These are phyloP conservation scores for Protobothrops mucrosquamatus DNA, from an alignment of 2,113 vertebrate species.

Conservation along the genomic window DNA sequence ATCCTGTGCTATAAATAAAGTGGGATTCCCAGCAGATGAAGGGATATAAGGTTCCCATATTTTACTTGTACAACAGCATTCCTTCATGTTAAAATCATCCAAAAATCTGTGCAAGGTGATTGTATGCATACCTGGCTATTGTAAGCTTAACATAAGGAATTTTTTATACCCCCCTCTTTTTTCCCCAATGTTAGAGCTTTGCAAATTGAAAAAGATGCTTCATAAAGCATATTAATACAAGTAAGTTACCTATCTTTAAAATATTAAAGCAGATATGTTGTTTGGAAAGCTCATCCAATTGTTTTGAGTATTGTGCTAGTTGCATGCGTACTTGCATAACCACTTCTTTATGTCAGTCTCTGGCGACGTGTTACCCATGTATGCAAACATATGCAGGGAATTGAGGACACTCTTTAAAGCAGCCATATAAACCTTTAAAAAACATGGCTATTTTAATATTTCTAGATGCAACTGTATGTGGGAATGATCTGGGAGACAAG, in stretches of 20 bases:
- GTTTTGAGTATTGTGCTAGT: not conserved
- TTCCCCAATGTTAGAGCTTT: not conserved
- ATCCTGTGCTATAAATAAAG: not conserved
- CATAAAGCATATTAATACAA: not conserved
- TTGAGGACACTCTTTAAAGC: not conserved
- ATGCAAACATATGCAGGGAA: not conserved
- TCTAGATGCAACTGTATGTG: not conserved
- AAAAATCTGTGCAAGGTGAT: not conserved
- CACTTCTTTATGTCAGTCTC: not conserved
- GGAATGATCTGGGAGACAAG: not conserved
- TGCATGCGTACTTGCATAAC: not conserved
- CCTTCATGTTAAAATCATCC: not conserved
- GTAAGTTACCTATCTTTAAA: not conserved
- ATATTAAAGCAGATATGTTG: not conserved
- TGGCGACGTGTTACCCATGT: not conserved
- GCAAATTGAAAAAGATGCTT: not conserved
- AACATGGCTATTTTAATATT: not conserved
- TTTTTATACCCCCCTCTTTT: not conserved
- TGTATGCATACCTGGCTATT: not conserved
- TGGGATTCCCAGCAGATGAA: not conserved
- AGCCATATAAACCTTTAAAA: not conserved
- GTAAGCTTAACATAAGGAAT: not conserved
- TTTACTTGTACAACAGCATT: not conserved
- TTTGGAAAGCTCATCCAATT: not conserved
- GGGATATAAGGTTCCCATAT: not conserved